Base-by-base conservation (phyloP, 2,113 vertebrate genomes). In the Cyphotilapia sp. region DNA sequence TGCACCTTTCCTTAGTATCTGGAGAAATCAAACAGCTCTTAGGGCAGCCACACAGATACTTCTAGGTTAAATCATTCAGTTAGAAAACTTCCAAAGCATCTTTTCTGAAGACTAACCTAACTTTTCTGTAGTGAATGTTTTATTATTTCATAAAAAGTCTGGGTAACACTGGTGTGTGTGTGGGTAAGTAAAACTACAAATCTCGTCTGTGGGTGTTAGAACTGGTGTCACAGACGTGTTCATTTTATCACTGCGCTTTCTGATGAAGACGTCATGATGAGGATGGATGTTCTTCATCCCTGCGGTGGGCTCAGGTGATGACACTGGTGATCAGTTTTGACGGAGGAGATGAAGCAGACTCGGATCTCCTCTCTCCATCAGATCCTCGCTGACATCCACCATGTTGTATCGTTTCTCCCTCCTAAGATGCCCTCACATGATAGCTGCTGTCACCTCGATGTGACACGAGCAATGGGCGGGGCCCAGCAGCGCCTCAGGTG, bases 381-480 rank as follows among this genome's bases (percentile, higher is more conserved):
- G 53, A 88, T 90, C 47, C 22, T 42, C 3, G 6, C 69, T 88
- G 92, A 91, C 83, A 11, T 88, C 47, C 78, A 91, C 81, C 91
- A 71, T 83, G 47, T 92, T 88, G 89, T 57, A 88, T 83, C 38
- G 4, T 54, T 83, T 88, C 49, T n/a, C 45, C 83, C 88, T 12
- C 42, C 24, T 19, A 66, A 88, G 76, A 91, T 16, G 22, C 7
- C 1, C 33, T 81, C 53, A 27, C 80, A 80, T 87, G 80, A 83
- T 24, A 81, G 42, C 42, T 31, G 49, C 81, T 38, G 31, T 59
- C 88, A 76, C 85, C 76, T 87, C 69, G 4, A 24, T 84, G 53
- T 61, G 31, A 42, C 91, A 84, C 63, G 2, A 89, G 61, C 78
- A 5, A 56, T 11, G 17, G 83, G 78, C 10, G 35, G 74, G 78